Conservation (phyloP, 1,140 invertebrate genomes). For the Eupristina koningsbergeri region DNA sequence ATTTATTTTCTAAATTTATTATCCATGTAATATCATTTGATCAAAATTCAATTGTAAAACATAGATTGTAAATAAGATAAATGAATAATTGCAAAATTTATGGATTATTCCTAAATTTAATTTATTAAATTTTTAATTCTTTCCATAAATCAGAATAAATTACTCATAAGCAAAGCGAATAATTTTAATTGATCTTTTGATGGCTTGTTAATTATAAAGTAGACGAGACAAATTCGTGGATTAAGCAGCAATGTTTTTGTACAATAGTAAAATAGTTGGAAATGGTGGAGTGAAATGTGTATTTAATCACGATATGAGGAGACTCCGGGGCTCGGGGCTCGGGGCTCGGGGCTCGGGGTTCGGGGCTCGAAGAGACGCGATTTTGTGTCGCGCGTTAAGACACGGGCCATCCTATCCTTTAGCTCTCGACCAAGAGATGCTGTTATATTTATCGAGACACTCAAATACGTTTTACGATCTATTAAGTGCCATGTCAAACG, state of each 20-base stretch:
- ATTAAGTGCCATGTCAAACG: conserved; percentile 71
- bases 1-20: no score
- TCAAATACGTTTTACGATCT: conserved; percentile 72
- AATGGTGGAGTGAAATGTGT: background rate
- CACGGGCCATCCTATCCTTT: conserved; percentile 44
- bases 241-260: no score
- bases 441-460: conserved; percentile 73
- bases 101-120: no score
- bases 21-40: no score
- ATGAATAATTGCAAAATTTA: no score
- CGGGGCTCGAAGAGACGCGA: conserved; percentile 40
- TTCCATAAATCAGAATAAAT: background rate
- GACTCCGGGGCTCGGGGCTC: conserved; percentile 16
- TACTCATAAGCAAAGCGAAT: background rate
- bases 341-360: background rate
- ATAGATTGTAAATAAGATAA: no score
- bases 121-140: no score
- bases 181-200: background rate
- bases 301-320: conserved; percentile 54
- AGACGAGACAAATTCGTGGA: background rate
- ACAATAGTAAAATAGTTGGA: background rate
- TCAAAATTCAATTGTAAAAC: no score
- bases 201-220: background rate
- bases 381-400: conserved; percentile 60
- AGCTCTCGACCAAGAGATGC: conserved; percentile 63